These are phyloP conservation scores for Phalloptychus januarius DNA, from an alignment of 2,797 vertebrate species.

Conservation along the genomic window DNA sequence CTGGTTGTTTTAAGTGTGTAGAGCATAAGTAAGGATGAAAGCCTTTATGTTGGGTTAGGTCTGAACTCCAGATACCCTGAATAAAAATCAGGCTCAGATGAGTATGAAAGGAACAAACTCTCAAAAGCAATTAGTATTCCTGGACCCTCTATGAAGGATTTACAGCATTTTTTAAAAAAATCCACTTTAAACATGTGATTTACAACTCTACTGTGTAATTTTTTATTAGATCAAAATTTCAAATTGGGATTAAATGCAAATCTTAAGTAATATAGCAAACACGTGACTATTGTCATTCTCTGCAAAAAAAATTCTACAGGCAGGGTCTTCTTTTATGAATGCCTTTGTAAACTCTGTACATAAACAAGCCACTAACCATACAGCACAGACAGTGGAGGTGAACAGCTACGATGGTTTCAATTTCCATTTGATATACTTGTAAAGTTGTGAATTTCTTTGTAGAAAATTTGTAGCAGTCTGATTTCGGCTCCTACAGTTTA, in stretches of 20 bases:
- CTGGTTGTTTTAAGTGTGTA: neutral
- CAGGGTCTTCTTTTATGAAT: neutral
- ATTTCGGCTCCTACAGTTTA: constrained; percentile 24
- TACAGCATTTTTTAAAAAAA: neutral
- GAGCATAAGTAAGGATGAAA: neutral
- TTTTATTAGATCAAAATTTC: neutral
- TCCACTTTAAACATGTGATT: too few species aligned
- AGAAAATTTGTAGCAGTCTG: neutral
- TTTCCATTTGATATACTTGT: neutral
- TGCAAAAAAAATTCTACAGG: too few species aligned
- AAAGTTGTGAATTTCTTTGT: constrained; percentile 1
- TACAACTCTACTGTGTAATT: neutral
- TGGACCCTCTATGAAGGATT: neutral
- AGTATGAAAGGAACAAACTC: neutral
- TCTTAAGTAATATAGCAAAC: neutral
- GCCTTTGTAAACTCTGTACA: constrained; percentile 1
- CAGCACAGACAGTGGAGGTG: neutral
- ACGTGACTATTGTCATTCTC: neutral
- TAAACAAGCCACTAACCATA: constrained; percentile 28
- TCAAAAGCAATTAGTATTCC: neutral
- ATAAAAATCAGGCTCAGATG: neutral
- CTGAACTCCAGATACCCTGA: neutral
- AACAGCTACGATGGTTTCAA: neutral
- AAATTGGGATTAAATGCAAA: neutral
- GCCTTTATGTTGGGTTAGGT: neutral